These are phyloP conservation scores for Galaxias olidus DNA, from an alignment of 2,797 vertebrate genomes.

Conservation along the genomic window DNA sequence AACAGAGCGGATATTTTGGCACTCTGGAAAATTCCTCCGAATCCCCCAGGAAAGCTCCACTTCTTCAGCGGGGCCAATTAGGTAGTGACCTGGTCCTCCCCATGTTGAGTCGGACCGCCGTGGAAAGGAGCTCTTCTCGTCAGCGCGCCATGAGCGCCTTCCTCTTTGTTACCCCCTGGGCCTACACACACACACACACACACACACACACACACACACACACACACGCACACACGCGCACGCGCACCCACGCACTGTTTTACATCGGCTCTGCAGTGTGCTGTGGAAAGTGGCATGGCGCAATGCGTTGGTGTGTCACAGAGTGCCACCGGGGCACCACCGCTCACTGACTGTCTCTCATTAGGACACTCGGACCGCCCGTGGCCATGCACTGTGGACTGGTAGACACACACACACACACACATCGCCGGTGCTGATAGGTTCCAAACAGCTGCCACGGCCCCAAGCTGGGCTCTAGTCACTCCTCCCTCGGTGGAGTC, in stretches of 20 bases:
- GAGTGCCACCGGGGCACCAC: neutral
- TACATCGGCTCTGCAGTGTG: neutral
- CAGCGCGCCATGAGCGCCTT: constrained; percentile 20
- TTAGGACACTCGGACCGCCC: constrained; percentile 4
- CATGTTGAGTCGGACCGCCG: constrained; percentile 52
- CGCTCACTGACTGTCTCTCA: constrained; percentile 16
- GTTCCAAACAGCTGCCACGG: constrained; percentile 28
- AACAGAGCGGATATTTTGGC: constrained; percentile 48
- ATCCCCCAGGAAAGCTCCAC: constrained; percentile 46
- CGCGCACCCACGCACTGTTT: constrained; percentile 14
- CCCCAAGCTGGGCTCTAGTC: constrained; percentile 17
- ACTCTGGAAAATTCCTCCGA: constrained; percentile 51
- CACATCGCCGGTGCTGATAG: constrained; percentile 21
- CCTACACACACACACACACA: constrained; percentile 12
- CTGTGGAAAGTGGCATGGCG: neutral
- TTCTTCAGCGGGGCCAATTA: constrained; percentile 40
- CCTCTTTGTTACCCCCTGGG: constrained; percentile 4
- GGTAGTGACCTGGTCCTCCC: constrained; percentile 51
- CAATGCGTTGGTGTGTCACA: constrained; percentile 17
- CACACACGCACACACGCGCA: neutral
- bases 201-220: constrained; percentile 18
- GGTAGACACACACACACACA: constrained; percentile 8
- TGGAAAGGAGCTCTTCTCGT: constrained; percentile 39
- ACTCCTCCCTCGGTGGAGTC: neutral
- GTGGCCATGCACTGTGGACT: neutral